A percentile compares a stretch with the other conserved stretches of the same genome.
Conservation (phyloP, 2,888 invertebrate species). For the Caenorhabditis sp. region DNA sequence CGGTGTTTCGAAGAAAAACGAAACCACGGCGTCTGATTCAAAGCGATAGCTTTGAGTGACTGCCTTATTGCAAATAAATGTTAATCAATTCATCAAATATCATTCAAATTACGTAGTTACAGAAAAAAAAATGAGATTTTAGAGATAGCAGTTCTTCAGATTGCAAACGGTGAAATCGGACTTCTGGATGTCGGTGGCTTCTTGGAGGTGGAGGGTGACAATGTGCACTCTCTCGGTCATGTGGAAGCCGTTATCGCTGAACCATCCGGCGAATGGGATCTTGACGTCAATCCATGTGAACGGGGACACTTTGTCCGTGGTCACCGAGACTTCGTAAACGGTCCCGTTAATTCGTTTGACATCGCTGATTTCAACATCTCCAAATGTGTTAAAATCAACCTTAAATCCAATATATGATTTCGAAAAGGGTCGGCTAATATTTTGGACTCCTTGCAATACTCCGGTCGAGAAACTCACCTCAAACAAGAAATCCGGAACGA, state of each 20-base stretch:
- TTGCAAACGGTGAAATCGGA: conserved; percentile 64
- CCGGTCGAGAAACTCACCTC: conserved; percentile 31
- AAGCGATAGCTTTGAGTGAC: too few relatives aligned
- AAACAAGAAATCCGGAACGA: conserved; percentile 54
- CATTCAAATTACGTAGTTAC: not conserved
- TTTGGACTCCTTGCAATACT: not conserved
- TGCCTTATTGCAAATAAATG: too few relatives aligned
- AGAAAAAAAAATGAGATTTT: too few relatives aligned
- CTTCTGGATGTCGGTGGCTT: conserved; percentile 32
- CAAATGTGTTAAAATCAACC: conserved; percentile 56
- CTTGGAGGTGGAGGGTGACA: conserved; percentile 28
- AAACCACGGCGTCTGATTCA: too few relatives aligned
- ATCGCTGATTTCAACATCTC: conserved; percentile 54
- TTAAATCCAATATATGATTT: conserved; percentile 9
- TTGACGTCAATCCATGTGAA: conserved; percentile 74
- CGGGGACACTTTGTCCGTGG: conserved; percentile 65
- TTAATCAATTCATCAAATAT: too few relatives aligned
- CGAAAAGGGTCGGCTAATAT: not conserved
- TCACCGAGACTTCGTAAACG: conserved; percentile 60
- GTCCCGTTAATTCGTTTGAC: conserved; percentile 34
- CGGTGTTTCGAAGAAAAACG: too few relatives aligned
- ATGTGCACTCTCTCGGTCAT: conserved; percentile 50
- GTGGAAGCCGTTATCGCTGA: conserved; percentile 74
- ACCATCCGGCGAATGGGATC: conserved; percentile 60
- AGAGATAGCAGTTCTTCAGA: conserved; percentile 59